Base-by-base conservation (phyloP, 2,113 vertebrate species). In the Neopipo cinnamomea region DNA sequence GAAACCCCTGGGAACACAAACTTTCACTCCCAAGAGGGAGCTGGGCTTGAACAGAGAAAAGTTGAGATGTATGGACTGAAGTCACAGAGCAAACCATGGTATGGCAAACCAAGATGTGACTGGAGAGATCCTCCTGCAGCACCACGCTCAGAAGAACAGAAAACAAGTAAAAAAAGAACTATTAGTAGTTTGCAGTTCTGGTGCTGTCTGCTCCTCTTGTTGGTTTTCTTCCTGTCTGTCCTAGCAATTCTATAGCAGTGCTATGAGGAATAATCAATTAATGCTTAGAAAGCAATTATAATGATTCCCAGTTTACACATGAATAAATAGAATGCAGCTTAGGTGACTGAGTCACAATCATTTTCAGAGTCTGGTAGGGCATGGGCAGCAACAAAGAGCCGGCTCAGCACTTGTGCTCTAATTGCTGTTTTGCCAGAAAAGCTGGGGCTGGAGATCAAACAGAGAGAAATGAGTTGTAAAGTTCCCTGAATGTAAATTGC, bases 201-300 rank as follows among this genome's bases (percentile, higher is more conserved):
- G 53, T 89, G 44, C 31, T 82, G 27, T 62, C 56, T 94, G 30
- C 79, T 94, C 49, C 70, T 89, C 37, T 27, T 91, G 73, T 75
- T 91, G 77, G n/a, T 92, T 97, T 95, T 93, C 56, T 77, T 80
- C 12, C 5, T 84, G 50, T 78, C 86, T 95, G 55, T 87, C 95
- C 95, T 92, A 96, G 80, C 93, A 92, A 81, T 87, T 95, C 77
- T 88, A 6, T 73, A 89, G 62, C 53, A 68, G 84, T 72, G 68
- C 91, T 91, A 81, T 81, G 66, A 96, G 90, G 89, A 96, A 93
- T 92, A 93, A 97, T 95, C 95, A 96, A 97, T 96, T 95, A 95
- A 95, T 96, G 94, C 94, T 95, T 96, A 91, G 91, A 94, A 96
- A 89, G 96, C 95, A 96, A 95, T 97, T 97, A 89, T 79, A 85